These are phyloP conservation scores for Cromileptes altivelis DNA, from an alignment of 2,113 vertebrate species.

Conservation along the genomic window DNA sequence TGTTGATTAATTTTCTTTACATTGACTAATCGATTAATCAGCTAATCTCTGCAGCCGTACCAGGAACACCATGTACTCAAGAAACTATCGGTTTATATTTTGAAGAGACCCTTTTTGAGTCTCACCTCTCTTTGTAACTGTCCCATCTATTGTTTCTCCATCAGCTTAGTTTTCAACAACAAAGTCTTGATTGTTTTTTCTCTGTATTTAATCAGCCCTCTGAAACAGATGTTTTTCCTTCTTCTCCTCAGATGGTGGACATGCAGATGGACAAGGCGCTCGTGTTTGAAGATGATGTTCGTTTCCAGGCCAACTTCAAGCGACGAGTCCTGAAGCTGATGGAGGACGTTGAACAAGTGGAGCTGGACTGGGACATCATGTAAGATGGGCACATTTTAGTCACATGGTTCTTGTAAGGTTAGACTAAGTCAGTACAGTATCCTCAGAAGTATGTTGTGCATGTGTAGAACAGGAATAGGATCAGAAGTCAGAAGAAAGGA, in stretches of 20 bases:
- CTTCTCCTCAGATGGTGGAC: slow-evolving; percentile 86
- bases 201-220: not conserved
- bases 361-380: slow-evolving; percentile 96
- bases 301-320: slow-evolving; percentile 93
- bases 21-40: no score
- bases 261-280: slow-evolving; percentile 87
- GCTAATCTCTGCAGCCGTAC: not conserved
- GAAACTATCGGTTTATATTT: not conserved
- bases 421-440: not conserved
- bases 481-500: not conserved
- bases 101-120: not conserved
- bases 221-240: not conserved
- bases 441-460: not conserved
- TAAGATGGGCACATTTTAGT: slow-evolving; percentile 70
- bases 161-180: not conserved
- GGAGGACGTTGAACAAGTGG: slow-evolving; percentile 86
- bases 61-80: not conserved
- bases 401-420: not conserved
- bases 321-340: slow-evolving; percentile 87
- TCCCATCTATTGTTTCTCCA: not conserved
- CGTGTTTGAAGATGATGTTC: slow-evolving; percentile 93
- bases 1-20: no score
- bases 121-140: not conserved
- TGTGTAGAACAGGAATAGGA: not conserved
- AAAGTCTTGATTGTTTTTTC: not conserved